Evolutionary conservation across 1,140 invertebrate species (phyloP), one percentile per base, ranked within the genome.

Genomic region (Drosophila obscura): DNA sequence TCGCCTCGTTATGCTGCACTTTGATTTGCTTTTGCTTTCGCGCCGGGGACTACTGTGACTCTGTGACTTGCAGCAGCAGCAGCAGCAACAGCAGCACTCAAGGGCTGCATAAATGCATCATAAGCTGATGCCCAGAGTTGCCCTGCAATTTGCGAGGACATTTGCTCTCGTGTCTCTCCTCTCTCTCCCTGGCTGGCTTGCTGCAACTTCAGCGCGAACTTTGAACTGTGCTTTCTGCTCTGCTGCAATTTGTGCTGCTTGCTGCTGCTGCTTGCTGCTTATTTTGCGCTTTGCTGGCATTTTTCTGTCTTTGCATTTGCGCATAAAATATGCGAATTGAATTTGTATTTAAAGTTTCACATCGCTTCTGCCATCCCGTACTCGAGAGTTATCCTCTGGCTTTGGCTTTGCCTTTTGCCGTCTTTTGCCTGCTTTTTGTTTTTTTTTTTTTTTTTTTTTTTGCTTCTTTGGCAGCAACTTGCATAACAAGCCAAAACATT

Each of bases 281-380:
- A 78, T 85, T 85, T 87, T 85, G 82, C 69, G 78, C 82, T 83
- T 84, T 83, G 77, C 80, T 78, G 63, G 69, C 80, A 79, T 80
- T 80, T 81, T 68, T 63, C 65, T 68, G 56, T 80, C 67, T 82
- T 78, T 88, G 60, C 81, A 73, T 71, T 85, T 66, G 60, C 72
- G 60, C 76, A 87, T 87, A 87, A 87, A 88, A 88, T 87, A 87
- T 87, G 83, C 82, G 82, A 87, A 87, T 87, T 87, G 82, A 88
- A 87, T 87, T 87, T 87, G 79, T 87, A 87, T 87, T 87, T 87
- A 87, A 87, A 87, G 78, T 87, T 87, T 68, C 65, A 56, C 66
- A 50, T 62, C 59, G 69, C 71, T 58, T 46, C 65, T 74, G 55
- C 50, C 73, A 72, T 61, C 19, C 19, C 19, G 19, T 4, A 39